These are phyloP conservation scores for Temnopleurus reevesii DNA, from an alignment of 53 echinoderm and acorn worm genomes.

Conservation along the genomic window DNA sequence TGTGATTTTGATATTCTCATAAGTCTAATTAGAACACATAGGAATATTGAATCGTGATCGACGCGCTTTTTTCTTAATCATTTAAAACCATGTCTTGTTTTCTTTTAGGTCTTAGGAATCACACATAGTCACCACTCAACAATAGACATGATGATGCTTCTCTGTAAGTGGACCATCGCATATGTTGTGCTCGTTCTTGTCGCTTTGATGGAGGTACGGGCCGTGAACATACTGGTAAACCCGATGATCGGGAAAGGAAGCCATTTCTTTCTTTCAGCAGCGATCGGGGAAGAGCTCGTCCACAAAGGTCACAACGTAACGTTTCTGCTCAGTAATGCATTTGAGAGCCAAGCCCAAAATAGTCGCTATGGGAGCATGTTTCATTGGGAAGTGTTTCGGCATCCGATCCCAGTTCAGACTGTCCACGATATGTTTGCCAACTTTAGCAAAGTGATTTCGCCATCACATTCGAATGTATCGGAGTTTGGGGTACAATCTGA, in stretches of 20 bases:
- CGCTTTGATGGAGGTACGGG: not conserved
- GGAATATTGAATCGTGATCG: too few relatives aligned
- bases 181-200: not conserved
- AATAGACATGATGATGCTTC: not conserved
- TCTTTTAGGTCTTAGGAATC: too few relatives aligned
- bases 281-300: conserved; percentile 62
- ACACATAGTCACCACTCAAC: too few relatives aligned
- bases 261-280: conserved; percentile 61
- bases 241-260: conserved; percentile 58
- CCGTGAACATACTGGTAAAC: conserved; percentile 2
- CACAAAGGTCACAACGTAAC: conserved; percentile 61
- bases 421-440: conserved; percentile 51
- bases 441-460: not conserved
- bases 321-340: conserved; percentile 61
- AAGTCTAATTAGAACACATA: too few relatives aligned
- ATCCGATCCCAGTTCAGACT: conserved; percentile 13
- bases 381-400: conserved; percentile 55
- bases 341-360: conserved; percentile 44
- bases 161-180: not conserved
- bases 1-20: too few relatives aligned
- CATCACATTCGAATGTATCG: not conserved
- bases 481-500: not conserved
- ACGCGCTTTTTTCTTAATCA: too few relatives aligned
- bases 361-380: conserved; percentile 62
- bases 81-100: too few relatives aligned